These are phyloP conservation scores for Phrixothrix hirtus DNA, from an alignment of 2,888 invertebrate genomes.

Conservation along the genomic window DNA sequence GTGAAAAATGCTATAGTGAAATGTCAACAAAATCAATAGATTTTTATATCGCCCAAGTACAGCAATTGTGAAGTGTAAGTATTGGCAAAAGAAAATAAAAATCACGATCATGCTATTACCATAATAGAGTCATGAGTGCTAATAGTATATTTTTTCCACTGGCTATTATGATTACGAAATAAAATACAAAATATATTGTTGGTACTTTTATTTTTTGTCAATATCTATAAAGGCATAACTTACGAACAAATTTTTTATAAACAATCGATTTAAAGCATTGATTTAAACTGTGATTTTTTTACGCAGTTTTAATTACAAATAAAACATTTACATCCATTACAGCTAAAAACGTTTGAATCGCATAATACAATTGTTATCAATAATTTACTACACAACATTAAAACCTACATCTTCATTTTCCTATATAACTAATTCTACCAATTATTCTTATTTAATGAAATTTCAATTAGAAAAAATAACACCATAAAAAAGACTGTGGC, in stretches of 20 bases:
- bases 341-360: constrained; percentile 24
- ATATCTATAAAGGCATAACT: neutral
- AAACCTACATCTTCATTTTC: constrained; percentile 25
- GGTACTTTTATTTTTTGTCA: neutral
- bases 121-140: neutral
- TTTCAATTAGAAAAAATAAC: constrained; percentile 29
- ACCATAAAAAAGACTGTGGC: constrained; percentile 25
- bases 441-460: constrained; percentile 8
- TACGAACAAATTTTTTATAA: neutral
- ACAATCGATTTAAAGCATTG: neutral
- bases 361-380: constrained; percentile 32
- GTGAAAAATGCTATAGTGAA: too few species aligned
- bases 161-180: neutral
- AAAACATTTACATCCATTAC: constrained; percentile 17
- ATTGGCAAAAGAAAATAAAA: too few species aligned
- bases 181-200: neutral
- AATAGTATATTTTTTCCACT: neutral
- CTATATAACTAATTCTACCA: constrained; percentile 16
- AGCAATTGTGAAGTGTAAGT: too few species aligned
- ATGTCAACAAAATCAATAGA: too few species aligned
- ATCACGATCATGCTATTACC: too few species aligned
- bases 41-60: too few species aligned
- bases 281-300: neutral
- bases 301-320: constrained; percentile 6
- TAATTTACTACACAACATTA: constrained; percentile 32